A percentile compares a stretch with the other conserved stretches of the same genome.
phyloP scores from a whole-genome alignment of 2,113 vertebrate species.

The Podilymbus podiceps region DNA sequence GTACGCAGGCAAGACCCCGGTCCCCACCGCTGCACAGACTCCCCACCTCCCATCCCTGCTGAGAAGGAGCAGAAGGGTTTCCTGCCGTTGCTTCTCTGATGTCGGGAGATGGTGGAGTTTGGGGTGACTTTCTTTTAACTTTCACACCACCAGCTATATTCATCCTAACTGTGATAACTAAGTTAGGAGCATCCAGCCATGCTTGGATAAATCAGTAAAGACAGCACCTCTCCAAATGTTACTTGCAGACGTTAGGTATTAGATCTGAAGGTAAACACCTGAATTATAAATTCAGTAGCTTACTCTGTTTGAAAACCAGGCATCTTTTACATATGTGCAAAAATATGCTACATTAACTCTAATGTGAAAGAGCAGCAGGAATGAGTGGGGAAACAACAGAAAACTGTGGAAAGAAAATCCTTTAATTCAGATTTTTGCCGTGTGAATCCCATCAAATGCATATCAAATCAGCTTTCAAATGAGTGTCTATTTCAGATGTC shows the following conservation, averaged over 20 bases:
- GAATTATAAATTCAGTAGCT: neutral
- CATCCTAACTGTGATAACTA: neutral
- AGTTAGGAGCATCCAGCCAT: neutral
- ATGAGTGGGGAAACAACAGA: neutral
- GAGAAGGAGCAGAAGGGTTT: neutral
- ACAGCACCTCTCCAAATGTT: neutral
- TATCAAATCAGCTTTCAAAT: neutral
- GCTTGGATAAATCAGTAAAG: neutral
- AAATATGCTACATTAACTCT: neutral
- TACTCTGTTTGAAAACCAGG: neutral
- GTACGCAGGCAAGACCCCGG: fast-evolving
- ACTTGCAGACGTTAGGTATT: neutral
- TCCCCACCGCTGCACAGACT: no score
- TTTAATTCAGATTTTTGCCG: neutral
- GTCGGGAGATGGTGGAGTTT: neutral
- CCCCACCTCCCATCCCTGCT: fast-evolving
- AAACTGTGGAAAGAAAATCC: neutral
- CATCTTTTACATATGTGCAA: neutral
- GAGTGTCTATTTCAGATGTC: neutral
- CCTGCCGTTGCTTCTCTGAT: neutral
- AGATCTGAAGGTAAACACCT: neutral
- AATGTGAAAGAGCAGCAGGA: neutral
- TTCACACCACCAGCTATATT: neutral
- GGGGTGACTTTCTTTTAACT: neutral
- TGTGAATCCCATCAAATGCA: neutral